These are phyloP conservation scores for Apaloderma vittatum DNA, from an alignment of 2,113 vertebrate genomes.

Conservation along the genomic window DNA sequence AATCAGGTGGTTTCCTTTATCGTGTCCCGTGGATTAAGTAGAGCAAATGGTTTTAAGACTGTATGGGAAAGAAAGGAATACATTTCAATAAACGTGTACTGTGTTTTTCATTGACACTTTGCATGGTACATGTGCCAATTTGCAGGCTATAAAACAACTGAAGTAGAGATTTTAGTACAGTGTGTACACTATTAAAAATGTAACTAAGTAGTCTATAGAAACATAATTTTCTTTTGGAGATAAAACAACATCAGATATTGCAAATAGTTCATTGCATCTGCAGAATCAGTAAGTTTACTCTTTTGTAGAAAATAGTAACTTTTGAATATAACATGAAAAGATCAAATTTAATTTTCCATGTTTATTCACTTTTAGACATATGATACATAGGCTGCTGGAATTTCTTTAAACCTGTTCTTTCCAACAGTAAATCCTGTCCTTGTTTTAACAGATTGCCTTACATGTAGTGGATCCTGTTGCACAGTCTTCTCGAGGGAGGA, in stretches of 20 bases:
- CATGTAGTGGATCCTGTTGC: slow-evolving; percentile 45
- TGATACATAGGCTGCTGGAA: slow-evolving; percentile 24
- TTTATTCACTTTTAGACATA: neutral
- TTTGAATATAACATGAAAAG: neutral
- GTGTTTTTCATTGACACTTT: neutral
- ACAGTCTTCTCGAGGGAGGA: slow-evolving; percentile 30
- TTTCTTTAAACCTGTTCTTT: slow-evolving; percentile 15
- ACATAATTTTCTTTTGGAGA: neutral
- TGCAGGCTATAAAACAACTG: neutral
- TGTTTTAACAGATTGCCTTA: slow-evolving; percentile 8
- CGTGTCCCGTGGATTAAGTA: neutral
- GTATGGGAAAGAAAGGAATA: neutral
- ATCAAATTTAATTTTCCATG: neutral
- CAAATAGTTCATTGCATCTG: neutral
- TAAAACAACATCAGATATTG: neutral
- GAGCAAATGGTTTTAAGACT: neutral
- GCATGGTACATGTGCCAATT: neutral
- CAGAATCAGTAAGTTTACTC: neutral
- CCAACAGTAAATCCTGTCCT: slow-evolving; percentile 42
- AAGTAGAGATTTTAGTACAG: neutral
- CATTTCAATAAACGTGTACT: accelerated
- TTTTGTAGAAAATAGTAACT: neutral
- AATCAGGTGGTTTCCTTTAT: neutral
- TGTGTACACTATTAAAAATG: neutral
- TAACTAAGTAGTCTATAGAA: neutral